Conservation (phyloP, 2,888 invertebrate species). For the Trachelus troglodyta region DNA sequence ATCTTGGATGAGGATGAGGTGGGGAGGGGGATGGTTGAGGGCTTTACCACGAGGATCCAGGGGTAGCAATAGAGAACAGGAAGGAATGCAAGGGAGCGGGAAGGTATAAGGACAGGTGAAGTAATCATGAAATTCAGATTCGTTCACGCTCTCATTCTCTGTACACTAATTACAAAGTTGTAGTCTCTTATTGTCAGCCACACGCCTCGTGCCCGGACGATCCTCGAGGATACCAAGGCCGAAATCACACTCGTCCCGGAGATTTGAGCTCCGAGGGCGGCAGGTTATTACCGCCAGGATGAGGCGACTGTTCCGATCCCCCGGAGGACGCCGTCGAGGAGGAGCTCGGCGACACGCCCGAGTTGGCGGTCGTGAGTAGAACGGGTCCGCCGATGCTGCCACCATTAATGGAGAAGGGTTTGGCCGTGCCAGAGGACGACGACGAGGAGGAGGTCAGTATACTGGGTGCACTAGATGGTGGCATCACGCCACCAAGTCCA, state of each 20-base stretch:
- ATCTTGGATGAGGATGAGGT: conserved; percentile 30
- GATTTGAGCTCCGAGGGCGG: conserved; percentile 61
- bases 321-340: conserved; percentile 71
- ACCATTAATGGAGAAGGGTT: conserved; percentile 58
- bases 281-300: conserved; percentile 44
- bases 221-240: background rate
- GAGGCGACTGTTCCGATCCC: conserved; percentile 62
- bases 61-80: no score
- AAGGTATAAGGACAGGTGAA: background rate
- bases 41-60: no score
- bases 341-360: conserved; percentile 70
- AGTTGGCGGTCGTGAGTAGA: conserved; percentile 69
- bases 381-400: conserved; percentile 70
- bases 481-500: conserved; percentile 66
- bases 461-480: conserved; percentile 54
- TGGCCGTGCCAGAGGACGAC: conserved; percentile 66
- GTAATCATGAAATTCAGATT: background rate
- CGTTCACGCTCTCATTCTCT: conserved; percentile 31
- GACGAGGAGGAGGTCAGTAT: conserved; percentile 68
- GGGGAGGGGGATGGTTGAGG: background rate
- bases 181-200: conserved; percentile 61
- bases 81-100: background rate
- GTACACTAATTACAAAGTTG: conserved; percentile 65
- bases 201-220: conserved; percentile 25
- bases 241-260: conserved; percentile 61